phyloP scores from a whole-genome alignment of 1,140 invertebrate species.

The Cyclina sinensis region DNA sequence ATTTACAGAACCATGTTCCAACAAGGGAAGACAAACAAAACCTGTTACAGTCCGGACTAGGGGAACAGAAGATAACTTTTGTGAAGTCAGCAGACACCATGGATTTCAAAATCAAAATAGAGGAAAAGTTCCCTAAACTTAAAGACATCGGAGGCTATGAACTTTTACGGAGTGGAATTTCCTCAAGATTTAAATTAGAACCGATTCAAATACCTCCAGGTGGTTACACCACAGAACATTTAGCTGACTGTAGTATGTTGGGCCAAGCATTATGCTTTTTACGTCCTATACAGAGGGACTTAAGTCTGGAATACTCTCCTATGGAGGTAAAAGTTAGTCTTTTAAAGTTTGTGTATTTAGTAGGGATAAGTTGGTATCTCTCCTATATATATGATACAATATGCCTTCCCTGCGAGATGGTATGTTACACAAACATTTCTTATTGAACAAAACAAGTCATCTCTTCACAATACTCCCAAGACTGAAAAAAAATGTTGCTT shows the following conservation, averaged over 20 bases:
- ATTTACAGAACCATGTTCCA: constrained; percentile 30
- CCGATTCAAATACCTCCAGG: constrained; percentile 19
- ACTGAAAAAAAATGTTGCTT: constrained; percentile 7
- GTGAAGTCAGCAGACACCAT: constrained; percentile 17
- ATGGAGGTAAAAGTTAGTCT: constrained; percentile 24
- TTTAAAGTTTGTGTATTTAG: constrained; percentile 26
- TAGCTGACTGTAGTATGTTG: constrained; percentile 36
- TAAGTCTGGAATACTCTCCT: constrained; percentile 6
- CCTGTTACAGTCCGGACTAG: constrained; percentile 24
- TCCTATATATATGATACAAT: constrained; percentile 11
- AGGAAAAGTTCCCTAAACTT: constrained; percentile 47
- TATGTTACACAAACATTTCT: constrained; percentile 2
- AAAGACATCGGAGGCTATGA: constrained; percentile 48
- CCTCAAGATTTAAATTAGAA: constrained; percentile 31
- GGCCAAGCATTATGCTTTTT: constrained; percentile 58
- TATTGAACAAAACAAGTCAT: constrained; percentile 10
- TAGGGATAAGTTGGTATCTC: neutral
- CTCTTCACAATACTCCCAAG: constrained; percentile 5
- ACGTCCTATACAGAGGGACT: constrained; percentile 35
- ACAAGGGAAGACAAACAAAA: constrained; percentile 23
- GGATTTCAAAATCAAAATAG: constrained; percentile 36
- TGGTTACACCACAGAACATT: constrained; percentile 33
- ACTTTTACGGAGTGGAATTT: constrained; percentile 13
- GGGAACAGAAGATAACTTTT: constrained; percentile 39
- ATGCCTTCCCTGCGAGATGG: neutral